phyloP scores from a whole-genome alignment of 2,113 vertebrate genomes.

The Propithecus coquereli region DNA sequence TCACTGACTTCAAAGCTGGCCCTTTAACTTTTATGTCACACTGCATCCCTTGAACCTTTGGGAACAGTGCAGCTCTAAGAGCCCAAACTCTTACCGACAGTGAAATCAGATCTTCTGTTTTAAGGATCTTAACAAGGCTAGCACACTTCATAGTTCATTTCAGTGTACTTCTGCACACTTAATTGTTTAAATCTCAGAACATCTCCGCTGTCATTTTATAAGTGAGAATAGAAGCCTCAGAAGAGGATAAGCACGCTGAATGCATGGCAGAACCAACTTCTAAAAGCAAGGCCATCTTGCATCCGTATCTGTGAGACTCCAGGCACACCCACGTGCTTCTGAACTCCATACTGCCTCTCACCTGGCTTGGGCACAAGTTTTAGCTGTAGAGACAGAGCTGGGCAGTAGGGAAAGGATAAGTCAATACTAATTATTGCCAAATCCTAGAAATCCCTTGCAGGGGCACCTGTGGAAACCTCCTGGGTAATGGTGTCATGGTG shows the following conservation, averaged over 20 bases:
- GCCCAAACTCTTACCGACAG: neutral
- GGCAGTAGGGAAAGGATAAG: neutral
- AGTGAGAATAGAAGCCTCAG: neutral
- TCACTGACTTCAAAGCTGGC: neutral
- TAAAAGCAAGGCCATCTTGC: neutral
- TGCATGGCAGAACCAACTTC: neutral
- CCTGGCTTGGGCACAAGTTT: neutral
- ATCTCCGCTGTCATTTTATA: neutral
- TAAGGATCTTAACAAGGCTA: neutral
- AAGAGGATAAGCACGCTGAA: neutral
- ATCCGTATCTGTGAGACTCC: neutral
- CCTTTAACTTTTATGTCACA: neutral
- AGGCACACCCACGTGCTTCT: accelerated
- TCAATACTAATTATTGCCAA: neutral
- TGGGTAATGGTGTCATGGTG: accelerated
- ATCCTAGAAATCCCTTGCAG: neutral
- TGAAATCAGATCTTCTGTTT: neutral
- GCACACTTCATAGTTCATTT: neutral
- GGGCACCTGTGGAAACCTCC: neutral
- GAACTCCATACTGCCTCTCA: neutral
- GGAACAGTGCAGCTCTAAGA: neutral
- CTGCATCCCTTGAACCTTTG: neutral
- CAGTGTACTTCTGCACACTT: neutral
- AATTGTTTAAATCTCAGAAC: neutral
- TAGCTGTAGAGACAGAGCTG: neutral